Evolutionary conservation across 1,140 invertebrate species (phyloP).

Genomic region (Eciton burchellii): DNA sequence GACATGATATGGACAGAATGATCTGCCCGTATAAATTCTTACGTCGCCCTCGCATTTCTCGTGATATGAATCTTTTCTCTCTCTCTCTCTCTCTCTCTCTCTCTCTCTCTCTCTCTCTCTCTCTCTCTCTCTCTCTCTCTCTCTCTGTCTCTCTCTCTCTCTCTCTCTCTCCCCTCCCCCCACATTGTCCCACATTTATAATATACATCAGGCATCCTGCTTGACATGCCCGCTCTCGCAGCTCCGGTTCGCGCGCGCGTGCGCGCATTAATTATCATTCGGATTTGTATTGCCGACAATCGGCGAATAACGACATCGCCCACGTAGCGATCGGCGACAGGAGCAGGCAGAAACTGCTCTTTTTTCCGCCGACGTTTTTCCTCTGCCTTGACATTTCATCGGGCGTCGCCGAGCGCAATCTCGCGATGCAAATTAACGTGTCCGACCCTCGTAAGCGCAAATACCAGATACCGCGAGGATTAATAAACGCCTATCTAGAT

Average conservation of each 20-base stretch:
- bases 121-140: too few species aligned
- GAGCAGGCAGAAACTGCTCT: conserved; percentile 40
- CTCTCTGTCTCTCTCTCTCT: too few species aligned
- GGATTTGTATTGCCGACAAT: conserved; percentile 52
- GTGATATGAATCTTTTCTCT: conserved; percentile 12
- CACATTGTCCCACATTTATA: conserved; percentile 64
- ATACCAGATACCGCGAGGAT: neutral
- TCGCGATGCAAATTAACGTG: conserved; percentile 12
- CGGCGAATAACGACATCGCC: conserved; percentile 58
- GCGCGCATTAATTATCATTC: conserved; percentile 62
- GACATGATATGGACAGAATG: too few species aligned
- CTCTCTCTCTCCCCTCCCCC: conserved; percentile 9
- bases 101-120: too few species aligned
- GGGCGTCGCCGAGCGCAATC: neutral
- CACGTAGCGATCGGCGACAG: conserved; percentile 43
- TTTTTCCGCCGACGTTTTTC: conserved; percentile 33
- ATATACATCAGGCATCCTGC: conserved; percentile 52
- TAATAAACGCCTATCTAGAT: neutral
- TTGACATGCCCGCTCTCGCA: conserved; percentile 50
- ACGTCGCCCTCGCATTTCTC: conserved; percentile 39
- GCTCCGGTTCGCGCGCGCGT: conserved; percentile 23
- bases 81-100: conserved; percentile 20
- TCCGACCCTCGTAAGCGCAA: conserved; percentile 28
- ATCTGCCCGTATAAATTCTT: conserved; percentile 28
- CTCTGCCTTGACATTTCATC: conserved; percentile 40